Conservation (phyloP, 2,888 invertebrate genomes). For the Drosophila phalerata region DNA sequence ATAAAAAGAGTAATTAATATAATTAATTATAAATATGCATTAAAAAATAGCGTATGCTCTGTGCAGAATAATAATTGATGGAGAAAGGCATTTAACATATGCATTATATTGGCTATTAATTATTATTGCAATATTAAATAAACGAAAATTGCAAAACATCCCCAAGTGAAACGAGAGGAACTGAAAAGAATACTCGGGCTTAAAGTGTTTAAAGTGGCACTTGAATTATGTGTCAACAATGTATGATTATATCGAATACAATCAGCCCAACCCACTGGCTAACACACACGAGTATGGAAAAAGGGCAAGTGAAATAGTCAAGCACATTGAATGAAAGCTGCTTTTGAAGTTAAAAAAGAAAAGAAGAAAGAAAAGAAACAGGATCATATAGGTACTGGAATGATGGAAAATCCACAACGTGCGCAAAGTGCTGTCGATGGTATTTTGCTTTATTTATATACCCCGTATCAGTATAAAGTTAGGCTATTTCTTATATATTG, state of each 20-base stretch:
- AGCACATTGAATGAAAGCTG: constrained; percentile 36
- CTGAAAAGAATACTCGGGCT: neutral
- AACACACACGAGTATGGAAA: constrained; percentile 9
- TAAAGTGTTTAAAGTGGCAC: constrained; percentile 45
- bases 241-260: constrained; percentile 66
- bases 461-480: neutral
- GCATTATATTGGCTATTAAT: constrained; percentile 49
- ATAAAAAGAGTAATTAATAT: constrained; percentile 57
- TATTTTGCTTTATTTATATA: constrained; percentile 31
- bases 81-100: constrained; percentile 47
- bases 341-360: constrained; percentile 67
- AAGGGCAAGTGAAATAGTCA: constrained; percentile 10
- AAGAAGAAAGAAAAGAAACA: constrained; percentile 26
- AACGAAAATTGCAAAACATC: neutral
- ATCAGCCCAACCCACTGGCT: constrained; percentile 38
- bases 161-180: constrained; percentile 2
- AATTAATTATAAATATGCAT: constrained; percentile 56
- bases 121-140: constrained; percentile 14
- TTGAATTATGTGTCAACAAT: constrained; percentile 71
- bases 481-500: neutral
- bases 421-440: constrained; percentile 36
- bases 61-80: constrained; percentile 54
- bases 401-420: constrained; percentile 29
- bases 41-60: constrained; percentile 33
- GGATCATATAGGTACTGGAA: constrained; percentile 22